Base-by-base conservation (phyloP, 1,140 invertebrate genomes). In the Drosophila lini region DNA sequence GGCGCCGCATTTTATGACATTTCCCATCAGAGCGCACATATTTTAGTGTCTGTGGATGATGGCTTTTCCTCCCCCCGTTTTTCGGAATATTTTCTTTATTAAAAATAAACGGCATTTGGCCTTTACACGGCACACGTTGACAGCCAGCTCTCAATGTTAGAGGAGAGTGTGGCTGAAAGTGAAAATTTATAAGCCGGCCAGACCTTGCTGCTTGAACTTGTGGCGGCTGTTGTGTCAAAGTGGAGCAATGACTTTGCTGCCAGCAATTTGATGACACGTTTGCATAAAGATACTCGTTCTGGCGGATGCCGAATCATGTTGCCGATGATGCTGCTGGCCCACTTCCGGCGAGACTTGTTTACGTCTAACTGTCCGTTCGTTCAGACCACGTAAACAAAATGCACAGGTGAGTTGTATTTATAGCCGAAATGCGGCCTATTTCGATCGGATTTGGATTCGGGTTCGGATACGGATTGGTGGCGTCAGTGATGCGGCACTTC, bases 141-240 rank as follows among this genome's bases (percentile, higher is more conserved):
- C 84, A 88, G 80, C 67, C 61, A 67, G 84, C 76, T 73, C 88
- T 86, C 83, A 86, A 83, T 86, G 82, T 75, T 71, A 62, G 31
- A 45, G 52, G 45, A 44, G 34, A 56, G 79, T 71, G 59, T 32
- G 50, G 71, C 50, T 34, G 64, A 79, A 67, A 73, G 79, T 60
- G 63, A 32, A 59, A 75, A 73, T 71, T 61, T 69, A 81, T 78
- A 47, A 57, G 61, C 60, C 78, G 62, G 47, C 48, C 47, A 40
- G 83, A 71, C 83, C 83, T 88, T 88, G 83, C 78, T 52, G 83
- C 84, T 88, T 88, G 83, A 88, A 88, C 83, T 88, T 88, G 83
- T 68, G 76, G 48, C 48, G 76, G 48, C 48, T n/a, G 13, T 55
- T 38, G 52, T 55, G 52, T 77, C 84, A 77, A 88, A 80, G 83